These are phyloP conservation scores for Lysandra bellargus DNA, from an alignment of 2,888 invertebrate genomes.

Conservation along the genomic window DNA sequence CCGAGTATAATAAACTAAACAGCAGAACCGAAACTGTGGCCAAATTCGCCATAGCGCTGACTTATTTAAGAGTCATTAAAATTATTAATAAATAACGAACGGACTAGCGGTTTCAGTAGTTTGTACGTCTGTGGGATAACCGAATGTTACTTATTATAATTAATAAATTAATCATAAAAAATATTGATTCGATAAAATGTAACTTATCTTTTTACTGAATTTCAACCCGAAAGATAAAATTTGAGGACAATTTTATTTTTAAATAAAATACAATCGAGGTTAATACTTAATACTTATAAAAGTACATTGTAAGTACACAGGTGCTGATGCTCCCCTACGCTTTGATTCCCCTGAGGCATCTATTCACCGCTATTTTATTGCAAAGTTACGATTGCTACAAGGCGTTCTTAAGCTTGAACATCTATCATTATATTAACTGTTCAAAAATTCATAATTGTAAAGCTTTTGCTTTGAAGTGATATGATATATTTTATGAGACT, in stretches of 20 bases:
- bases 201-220: not conserved
- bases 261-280: not conserved
- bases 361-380: slow-evolving; percentile 15
- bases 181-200: not conserved
- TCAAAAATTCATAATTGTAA: not conserved
- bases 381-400: slow-evolving; percentile 6
- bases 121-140: not conserved
- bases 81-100: not conserved
- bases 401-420: not conserved
- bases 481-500: no score
- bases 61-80: not conserved
- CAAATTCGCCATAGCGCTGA: not conserved
- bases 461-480: no score
- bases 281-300: not conserved
- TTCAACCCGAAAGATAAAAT: not conserved
- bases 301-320: slow-evolving; percentile 10
- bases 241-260: not conserved
- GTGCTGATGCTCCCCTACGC: slow-evolving; percentile 6
- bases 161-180: not conserved
- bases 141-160: not conserved
- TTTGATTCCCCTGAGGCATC: not conserved
- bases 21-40: slow-evolving; percentile 38
- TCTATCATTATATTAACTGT: not conserved
- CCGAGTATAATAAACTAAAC: slow-evolving; percentile 51
- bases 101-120: not conserved